phyloP scores from a whole-genome alignment of 2,113 vertebrate species.

The Zonotrichia leucophrys region DNA sequence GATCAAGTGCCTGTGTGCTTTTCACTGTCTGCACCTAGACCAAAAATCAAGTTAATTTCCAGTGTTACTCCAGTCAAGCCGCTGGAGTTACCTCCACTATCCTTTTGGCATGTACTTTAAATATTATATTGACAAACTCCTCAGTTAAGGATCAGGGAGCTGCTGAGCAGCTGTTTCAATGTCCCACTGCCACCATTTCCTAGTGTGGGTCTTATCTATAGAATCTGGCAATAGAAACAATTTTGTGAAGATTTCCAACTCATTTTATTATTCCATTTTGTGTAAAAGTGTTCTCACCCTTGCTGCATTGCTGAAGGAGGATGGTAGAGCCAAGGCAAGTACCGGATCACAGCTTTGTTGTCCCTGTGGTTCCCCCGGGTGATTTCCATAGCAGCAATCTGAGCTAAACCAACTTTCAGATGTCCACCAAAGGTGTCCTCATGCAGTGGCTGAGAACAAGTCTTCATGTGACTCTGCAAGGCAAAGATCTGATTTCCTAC shows the following conservation, averaged over 20 bases:
- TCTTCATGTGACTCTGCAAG: slow-evolving; percentile 96
- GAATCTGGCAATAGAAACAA: not conserved
- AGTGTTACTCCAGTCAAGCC: not conserved
- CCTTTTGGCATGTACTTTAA: not conserved
- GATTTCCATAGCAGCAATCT: slow-evolving; percentile 97
- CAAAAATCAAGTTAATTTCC: not conserved
- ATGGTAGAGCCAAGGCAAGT: slow-evolving; percentile 97
- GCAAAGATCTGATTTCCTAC: slow-evolving; percentile 36
- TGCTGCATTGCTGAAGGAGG: slow-evolving; percentile 98
- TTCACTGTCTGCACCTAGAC: not conserved
- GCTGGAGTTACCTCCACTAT: not conserved
- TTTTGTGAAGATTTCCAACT: not conserved
- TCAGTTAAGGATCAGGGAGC: not conserved
- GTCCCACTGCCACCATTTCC: not conserved
- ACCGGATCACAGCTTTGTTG: slow-evolving; percentile 95
- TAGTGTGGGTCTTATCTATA: not conserved
- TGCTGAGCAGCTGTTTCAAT: not conserved
- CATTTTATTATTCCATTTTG: not conserved
- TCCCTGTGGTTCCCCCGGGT: slow-evolving; percentile 96
- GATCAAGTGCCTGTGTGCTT: not conserved
- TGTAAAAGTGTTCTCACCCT: slow-evolving; percentile 79
- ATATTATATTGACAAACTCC: not conserved
- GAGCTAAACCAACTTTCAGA: slow-evolving; percentile 95
- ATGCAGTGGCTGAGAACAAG: slow-evolving; percentile 95
- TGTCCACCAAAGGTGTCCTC: slow-evolving; percentile 98